Conservation (phyloP, 2,113 vertebrate species). For the Scolopax mira region DNA sequence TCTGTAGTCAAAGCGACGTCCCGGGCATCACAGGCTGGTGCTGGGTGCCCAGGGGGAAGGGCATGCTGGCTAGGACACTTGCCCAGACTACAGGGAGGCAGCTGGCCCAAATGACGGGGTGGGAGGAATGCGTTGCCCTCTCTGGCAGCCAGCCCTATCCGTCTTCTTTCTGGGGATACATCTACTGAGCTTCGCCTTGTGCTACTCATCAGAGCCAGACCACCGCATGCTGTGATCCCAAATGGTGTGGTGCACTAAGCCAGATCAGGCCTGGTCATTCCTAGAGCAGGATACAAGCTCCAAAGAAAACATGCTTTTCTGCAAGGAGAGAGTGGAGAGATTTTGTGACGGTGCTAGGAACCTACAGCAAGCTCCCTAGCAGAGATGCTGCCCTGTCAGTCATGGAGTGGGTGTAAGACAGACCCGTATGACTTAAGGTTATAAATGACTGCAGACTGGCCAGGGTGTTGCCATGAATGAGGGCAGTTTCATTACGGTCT, state of each 20-base stretch:
- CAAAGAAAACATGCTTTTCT: neutral
- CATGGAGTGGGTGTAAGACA: neutral
- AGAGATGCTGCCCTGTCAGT: neutral
- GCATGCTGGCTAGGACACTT: neutral
- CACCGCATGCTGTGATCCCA: slow-evolving; percentile 36
- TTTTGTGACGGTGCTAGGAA: neutral
- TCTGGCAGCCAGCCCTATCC: neutral
- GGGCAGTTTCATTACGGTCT: neutral
- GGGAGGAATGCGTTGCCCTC: neutral
- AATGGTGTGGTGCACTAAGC: slow-evolving; percentile 13
- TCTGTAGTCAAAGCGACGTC: neutral
- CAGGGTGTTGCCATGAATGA: neutral
- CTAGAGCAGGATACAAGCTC: neutral
- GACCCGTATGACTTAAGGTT: neutral
- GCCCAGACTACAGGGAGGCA: neutral
- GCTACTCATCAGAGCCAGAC: neutral
- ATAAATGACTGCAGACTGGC: neutral
- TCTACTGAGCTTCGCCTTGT: neutral
- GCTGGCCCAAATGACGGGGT: neutral
- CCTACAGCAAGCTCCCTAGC: neutral
- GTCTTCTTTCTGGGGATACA: neutral
- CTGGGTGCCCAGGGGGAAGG: neutral
- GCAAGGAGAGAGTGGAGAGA: neutral
- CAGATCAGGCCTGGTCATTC: neutral
- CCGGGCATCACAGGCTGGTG: neutral